Evolutionary conservation across 2,113 vertebrate species (phyloP).

Genomic region (Chaetops frenatus): DNA sequence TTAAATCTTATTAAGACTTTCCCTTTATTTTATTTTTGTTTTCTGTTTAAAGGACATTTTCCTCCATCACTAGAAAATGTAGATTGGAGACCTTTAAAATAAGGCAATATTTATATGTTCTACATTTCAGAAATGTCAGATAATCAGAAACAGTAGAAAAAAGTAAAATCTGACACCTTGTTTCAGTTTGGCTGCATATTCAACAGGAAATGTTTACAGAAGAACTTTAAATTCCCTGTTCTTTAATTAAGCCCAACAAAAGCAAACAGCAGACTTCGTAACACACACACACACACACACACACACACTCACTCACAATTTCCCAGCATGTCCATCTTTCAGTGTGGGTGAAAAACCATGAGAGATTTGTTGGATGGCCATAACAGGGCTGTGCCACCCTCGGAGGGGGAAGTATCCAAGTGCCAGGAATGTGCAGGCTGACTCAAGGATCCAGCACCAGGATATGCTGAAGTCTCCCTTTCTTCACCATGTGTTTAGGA

Average conservation of each 20-base stretch:
- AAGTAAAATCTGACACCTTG: neutral
- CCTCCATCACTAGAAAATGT: neutral
- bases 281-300: neutral
- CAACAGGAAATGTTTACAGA: neutral
- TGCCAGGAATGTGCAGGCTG: neutral
- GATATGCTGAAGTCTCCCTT: neutral
- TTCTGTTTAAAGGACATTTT: neutral
- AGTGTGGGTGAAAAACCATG: neutral
- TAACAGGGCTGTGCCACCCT: neutral
- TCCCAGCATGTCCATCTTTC: neutral
- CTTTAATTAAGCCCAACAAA: neutral
- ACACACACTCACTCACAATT: neutral
- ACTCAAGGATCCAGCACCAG: neutral
- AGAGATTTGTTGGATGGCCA: neutral
- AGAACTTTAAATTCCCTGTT: neutral
- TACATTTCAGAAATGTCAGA: neutral
- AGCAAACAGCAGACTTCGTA: neutral
- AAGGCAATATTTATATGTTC: neutral
- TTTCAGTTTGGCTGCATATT: neutral
- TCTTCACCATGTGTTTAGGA: neutral
- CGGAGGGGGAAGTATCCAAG: too few relatives aligned
- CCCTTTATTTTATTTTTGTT: neutral
- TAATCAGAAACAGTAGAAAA: neutral
- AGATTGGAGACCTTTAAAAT: neutral
- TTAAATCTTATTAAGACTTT: neutral